A percentile compares a stretch with the other conserved stretches of the same genome.
Conservation (phyloP, 2,797 vertebrate species). For the Rhodeus uyekii region DNA sequence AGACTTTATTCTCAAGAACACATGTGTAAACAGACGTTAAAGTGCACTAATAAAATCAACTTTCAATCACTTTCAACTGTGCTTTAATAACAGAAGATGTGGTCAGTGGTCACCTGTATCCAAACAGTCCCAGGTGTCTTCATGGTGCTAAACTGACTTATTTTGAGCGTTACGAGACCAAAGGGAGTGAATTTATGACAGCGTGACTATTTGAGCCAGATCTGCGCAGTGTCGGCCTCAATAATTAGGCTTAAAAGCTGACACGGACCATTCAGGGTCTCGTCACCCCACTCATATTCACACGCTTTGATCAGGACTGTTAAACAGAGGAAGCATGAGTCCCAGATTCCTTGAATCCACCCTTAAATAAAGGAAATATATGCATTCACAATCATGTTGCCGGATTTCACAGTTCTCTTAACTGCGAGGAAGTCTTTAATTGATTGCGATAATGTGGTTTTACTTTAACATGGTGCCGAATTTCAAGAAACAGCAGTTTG, state of each 20-base stretch:
- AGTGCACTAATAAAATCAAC: slow-evolving; percentile 44
- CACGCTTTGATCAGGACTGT: slow-evolving; percentile 38
- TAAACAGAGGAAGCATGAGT: slow-evolving; percentile 15
- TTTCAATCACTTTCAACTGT: slow-evolving; percentile 13
- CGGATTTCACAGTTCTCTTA: slow-evolving; percentile 45
- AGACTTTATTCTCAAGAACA: slow-evolving; percentile 25
- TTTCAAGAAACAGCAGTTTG: slow-evolving; percentile 2
- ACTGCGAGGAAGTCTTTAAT: slow-evolving; percentile 23
- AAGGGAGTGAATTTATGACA: slow-evolving; percentile 5
- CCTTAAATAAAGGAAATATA: slow-evolving; percentile 8
- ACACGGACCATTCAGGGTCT: slow-evolving; percentile 31
- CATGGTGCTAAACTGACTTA: background rate
- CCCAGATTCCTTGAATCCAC: slow-evolving; percentile 22
- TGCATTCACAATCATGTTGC: slow-evolving; percentile 18
- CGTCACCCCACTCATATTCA: background rate
- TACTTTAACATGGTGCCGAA: background rate
- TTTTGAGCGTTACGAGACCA: slow-evolving; percentile 11
- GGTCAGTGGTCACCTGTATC: slow-evolving; percentile 21
- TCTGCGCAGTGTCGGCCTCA: background rate
- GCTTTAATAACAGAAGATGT: slow-evolving; percentile 1
- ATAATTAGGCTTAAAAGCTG: slow-evolving; percentile 43
- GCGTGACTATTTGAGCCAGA: background rate
- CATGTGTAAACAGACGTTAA: slow-evolving; percentile 1
- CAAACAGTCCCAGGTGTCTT: background rate
- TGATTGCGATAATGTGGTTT: slow-evolving; percentile 46